These are phyloP conservation scores for Charadrius vociferus DNA, from an alignment of 2,113 vertebrate genomes.

Conservation along the genomic window DNA sequence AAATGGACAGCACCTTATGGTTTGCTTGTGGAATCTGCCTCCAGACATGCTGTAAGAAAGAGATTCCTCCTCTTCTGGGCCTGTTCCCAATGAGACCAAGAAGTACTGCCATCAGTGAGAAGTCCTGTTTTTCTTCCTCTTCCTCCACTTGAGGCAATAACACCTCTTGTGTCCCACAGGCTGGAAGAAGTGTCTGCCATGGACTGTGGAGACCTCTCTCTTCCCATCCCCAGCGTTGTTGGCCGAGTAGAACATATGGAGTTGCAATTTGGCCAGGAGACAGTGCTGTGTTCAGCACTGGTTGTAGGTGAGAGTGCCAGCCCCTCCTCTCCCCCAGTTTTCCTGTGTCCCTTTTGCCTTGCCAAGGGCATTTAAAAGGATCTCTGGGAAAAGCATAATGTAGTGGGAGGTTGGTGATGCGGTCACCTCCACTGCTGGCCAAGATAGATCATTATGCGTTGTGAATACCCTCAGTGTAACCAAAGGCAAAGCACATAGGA, in stretches of 20 bases:
- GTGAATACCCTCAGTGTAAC: background rate
- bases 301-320: conserved; percentile 82
- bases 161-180: conserved; percentile 63
- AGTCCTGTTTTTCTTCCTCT: background rate
- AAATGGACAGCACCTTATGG: background rate
- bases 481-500: background rate
- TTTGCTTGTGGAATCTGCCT: background rate
- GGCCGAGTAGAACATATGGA: conserved; percentile 78
- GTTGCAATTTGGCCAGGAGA: conserved; percentile 85
- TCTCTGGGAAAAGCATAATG: background rate
- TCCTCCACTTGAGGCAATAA: background rate
- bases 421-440: background rate
- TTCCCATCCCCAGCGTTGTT: conserved; percentile 17
- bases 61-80: background rate
- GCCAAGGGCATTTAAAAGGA: background rate
- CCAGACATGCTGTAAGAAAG: background rate
- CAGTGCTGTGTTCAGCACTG: conserved; percentile 81
- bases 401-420: background rate
- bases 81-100: background rate
- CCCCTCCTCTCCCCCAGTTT: background rate
- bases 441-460: background rate
- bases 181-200: conserved; percentile 57
- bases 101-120: background rate
- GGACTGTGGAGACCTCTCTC: conserved; percentile 51
- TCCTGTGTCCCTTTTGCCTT: background rate